Base-by-base conservation (phyloP, 2,888 invertebrate species). In the Microctonus brassicae region DNA sequence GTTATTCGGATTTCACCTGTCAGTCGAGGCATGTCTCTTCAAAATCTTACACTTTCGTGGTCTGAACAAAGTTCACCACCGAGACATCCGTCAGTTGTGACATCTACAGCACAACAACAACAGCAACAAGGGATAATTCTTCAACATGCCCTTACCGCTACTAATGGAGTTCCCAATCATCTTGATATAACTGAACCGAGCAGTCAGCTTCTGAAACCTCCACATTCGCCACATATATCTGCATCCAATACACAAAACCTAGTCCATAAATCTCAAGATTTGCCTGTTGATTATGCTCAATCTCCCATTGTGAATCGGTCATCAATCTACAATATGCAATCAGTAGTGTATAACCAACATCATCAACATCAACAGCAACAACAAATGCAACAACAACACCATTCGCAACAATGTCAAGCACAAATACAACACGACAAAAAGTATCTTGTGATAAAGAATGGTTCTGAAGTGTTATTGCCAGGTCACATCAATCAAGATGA, bases 1-100 rank as follows among this genome's bases (percentile, higher is more conserved):
- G 95, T 95, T 42, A 96, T 96, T 82, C 89, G 95, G 83, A 93
- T 95, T 81, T 95, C 95, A 1, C 95, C 95, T 11, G 93, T 92
- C 76, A 80, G 83, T 52, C 83, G 83, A n/a, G 80, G 80, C 57
- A 82, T 83, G 75, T 77, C 80, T 20, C 77, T 78, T 47, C 84
- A 85, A 73, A 82, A 81, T 72, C 74, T 82, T 55, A 79, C 78
- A 42, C 69, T 80, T 52, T 73, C 84, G 1, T 86, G 86, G 85
- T 81, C 85, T 22, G 86, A 86, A 24, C 85, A 87, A 72, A 86
- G 84, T 58, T 84, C 85, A 55, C 82, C 85, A 5, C 82, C 84
- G 7, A 80, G 84, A 62, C 85, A 85, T 76, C 85, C 86, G 0
- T 85, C 87, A 20, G 87, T 87, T 20, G 87, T 87, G 20, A 87